These are phyloP conservation scores for Samia ricini DNA, from an alignment of 1,140 invertebrate genomes.

Conservation along the genomic window DNA sequence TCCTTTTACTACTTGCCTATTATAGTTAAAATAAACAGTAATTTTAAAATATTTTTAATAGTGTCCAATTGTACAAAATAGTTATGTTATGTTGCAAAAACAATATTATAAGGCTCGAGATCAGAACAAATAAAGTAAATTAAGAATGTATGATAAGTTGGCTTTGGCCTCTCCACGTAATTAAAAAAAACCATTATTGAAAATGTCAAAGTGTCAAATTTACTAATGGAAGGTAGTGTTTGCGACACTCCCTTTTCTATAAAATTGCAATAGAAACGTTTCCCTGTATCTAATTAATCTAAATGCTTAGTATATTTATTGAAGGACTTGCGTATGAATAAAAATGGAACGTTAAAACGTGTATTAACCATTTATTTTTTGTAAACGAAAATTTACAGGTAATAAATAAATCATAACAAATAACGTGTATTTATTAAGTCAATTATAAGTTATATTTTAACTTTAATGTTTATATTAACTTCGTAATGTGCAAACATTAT, in stretches of 20 bases:
- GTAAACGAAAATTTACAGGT: background rate
- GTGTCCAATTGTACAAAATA: too few species aligned
- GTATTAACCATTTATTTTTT: background rate
- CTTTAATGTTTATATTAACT: background rate
- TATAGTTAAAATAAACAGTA: too few species aligned
- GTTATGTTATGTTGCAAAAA: too few species aligned
- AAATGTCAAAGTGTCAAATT: constrained; percentile 19
- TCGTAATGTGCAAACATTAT: background rate
- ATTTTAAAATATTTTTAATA: too few species aligned
- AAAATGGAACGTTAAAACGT: background rate
- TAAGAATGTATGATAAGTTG: background rate
- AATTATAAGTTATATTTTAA: background rate
- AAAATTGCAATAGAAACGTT: constrained; percentile 17
- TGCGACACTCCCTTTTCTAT: constrained; percentile 26
- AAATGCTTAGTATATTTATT: background rate
- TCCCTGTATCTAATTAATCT: background rate
- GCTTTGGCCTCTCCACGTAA: background rate
- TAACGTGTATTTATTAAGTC: background rate
- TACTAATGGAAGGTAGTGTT: constrained; percentile 21
- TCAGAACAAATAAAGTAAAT: background rate
- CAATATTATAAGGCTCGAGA: too few species aligned
- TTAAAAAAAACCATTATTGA: background rate
- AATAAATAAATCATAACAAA: constrained; percentile 1
- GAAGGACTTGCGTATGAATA: background rate
- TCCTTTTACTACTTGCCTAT: too few species aligned